Evolutionary conservation across 2,888 invertebrate species (phyloP).

Genomic region (Tetragnatha montana): DNA sequence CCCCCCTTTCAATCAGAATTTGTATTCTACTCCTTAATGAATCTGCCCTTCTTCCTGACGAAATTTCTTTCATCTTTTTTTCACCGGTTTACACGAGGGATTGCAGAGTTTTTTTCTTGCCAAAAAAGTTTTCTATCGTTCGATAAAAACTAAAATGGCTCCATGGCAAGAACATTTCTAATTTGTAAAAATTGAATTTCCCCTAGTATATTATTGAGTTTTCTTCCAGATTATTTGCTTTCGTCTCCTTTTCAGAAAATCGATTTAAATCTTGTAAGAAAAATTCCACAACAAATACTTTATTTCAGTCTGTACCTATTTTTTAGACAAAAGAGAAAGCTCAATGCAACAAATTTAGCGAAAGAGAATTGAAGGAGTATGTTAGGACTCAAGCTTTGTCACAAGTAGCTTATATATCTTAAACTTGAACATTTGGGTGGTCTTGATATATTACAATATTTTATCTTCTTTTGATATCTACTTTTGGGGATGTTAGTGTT

Average conservation of each 20-base stretch:
- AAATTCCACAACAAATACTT: neutral
- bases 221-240: neutral
- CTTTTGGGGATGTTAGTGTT: too few species aligned
- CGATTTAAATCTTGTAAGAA: neutral
- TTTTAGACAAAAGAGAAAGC: too few species aligned
- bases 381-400: too few species aligned
- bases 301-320: neutral
- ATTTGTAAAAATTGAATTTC: neutral
- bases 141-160: neutral
- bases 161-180: neutral
- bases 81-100: neutral
- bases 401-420: too few species aligned
- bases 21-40: neutral
- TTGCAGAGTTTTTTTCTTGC: neutral
- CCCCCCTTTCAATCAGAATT: neutral
- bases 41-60: neutral
- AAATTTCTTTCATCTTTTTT: neutral
- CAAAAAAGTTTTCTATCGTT: neutral
- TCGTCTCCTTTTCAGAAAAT: neutral
- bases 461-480: too few species aligned
- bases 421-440: too few species aligned
- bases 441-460: too few species aligned
- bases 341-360: too few species aligned
- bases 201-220: neutral
- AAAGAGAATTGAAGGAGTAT: too few species aligned